Evolutionary conservation across 2,888 invertebrate genomes (phyloP), one percentile per base, ranked within the genome.

Genomic region (Drosophila kanekoi): DNA sequence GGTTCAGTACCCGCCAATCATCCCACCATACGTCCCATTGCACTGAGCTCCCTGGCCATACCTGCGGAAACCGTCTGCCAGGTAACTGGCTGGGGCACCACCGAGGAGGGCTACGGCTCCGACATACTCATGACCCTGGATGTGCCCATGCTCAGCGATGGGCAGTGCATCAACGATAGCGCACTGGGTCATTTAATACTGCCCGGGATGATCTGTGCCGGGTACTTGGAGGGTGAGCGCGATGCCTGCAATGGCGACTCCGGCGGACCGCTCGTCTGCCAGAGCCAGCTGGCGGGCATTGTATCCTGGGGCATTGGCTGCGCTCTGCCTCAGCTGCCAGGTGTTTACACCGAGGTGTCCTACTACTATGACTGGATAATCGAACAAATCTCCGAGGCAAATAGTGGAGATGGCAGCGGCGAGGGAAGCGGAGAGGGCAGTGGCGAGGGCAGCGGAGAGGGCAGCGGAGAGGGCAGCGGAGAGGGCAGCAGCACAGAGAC

Each of bases 161-260:
- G 68, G 18, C 62, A 72, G n/a, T 91, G 91, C 68, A 54, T 79
- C 0, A 94, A 86, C 2, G 81, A 87, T 2, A 84, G 79, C 6
- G 66, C 69, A 0, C 54, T 75, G 38, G 71, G 69, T 0, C 60
- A 60, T 0, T 92, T 94, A 0, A 94, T 97, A 48, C 93, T 94
- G 48, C 93, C 95, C 0, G 95, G 95, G 68, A 95, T 94, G 77
- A 87, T 97, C 45, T 97, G 97, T 87, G 97, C 97, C 0, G 97
- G 96, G 1, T 95, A 94, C 1, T 94, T 93, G 70, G 48, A 74
- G 56, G 97, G 96, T 0, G 95, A 96, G n/a, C 95, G 95, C 54
- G 97, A 97, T 90, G 95, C 90, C n/a, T 97, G 97, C 87, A 95
- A 95, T 93, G 97, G 96, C 10, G 97, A 97, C 91, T 97, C 96